Base-by-base conservation (phyloP, 2,797 vertebrate genomes). In the Ataeniobius toweri region DNA sequence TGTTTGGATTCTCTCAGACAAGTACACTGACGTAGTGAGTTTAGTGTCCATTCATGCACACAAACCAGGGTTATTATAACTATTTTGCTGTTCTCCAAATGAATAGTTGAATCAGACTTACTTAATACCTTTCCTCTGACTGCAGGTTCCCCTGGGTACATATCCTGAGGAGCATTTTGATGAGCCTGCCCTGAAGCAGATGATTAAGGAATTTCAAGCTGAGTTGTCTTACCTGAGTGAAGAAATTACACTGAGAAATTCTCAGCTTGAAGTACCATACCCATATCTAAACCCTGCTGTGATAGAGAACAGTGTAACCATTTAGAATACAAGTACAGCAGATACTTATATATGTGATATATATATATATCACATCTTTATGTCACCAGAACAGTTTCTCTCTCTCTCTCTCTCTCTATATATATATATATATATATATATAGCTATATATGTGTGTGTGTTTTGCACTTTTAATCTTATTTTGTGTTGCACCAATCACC, bases 121-220 rank as follows among this genome's bases (percentile, higher is more conserved):
- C 48, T 71, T 26, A 18, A 46, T 46, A 24, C 26, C 22, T 83
- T 55, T 82, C 22, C 20, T 58, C 13, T 59, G 18, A 69, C n/a
- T 44, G 3, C 83, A 96, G 96, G 80, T 96, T 48, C 76, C 41
- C 22, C 59, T 96, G 74, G 95, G 95, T 10, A 56, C 71, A 6
- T 95, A 93, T 59, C 91, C 93, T 26, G 90, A 95, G 36, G 87
- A 95, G 2, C 88, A 88, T 67, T 95, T 96, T 36, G 85, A 93
- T 16, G 90, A 93, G 51, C 44, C 82, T 13, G 76, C 44, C 3
- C 68, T 76, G 22, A 88, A 91, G 67, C 81, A 86, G 79, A 85
- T 93, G 72, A 91, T 95, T 5, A 77, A 59, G n/a, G 80, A 88
- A 41, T 91, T 95, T 76, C 92, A 90, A 80, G 85, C 58, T 28